Percentiles rank a stretch among this genome's conserved stretches.
Evolutionary conservation across 2,888 invertebrate genomes (phyloP).

Genomic region (Drosophila stalkeri): DNA sequence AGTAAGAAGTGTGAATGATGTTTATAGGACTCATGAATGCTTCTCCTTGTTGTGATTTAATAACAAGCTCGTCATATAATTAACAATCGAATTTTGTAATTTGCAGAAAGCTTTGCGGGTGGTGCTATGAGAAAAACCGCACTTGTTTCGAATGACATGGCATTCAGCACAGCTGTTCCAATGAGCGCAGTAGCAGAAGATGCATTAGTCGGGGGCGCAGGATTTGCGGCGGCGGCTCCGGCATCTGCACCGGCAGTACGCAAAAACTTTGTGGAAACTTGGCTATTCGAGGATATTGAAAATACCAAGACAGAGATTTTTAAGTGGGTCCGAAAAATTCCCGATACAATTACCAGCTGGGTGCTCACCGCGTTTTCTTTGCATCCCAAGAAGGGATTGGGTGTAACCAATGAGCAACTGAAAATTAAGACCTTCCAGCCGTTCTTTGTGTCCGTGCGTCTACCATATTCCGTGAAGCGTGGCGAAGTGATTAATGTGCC

Average conservation of each 20-base stretch:
- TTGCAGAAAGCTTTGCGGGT: slow-evolving; percentile 37
- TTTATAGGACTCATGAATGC: slow-evolving; percentile 5
- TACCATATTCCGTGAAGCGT: slow-evolving; percentile 95
- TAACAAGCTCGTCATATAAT: background rate
- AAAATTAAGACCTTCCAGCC: slow-evolving; percentile 91
- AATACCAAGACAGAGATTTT: slow-evolving; percentile 71
- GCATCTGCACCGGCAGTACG: slow-evolving; percentile 78
- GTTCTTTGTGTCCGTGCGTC: slow-evolving; percentile 93
- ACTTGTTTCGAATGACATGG: background rate
- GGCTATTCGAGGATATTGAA: slow-evolving; percentile 87
- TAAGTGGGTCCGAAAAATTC: slow-evolving; percentile 86
- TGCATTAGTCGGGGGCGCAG: background rate
- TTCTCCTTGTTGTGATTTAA: background rate
- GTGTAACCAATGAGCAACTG: slow-evolving; percentile 88
- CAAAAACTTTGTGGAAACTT: slow-evolving; percentile 90
- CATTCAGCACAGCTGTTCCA: background rate
- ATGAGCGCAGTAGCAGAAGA: background rate
- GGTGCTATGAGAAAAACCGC: slow-evolving; percentile 55
- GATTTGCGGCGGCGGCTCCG: background rate
- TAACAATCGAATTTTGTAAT: background rate
- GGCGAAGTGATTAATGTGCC: slow-evolving; percentile 96
- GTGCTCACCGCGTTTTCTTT: slow-evolving; percentile 92
- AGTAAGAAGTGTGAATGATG: slow-evolving; percentile 1
- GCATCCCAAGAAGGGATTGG: slow-evolving; percentile 90
- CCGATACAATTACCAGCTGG: slow-evolving; percentile 94